Percentiles rank a stretch among this genome's conserved stretches.
Evolutionary conservation across 2,113 vertebrate genomes (phyloP).

Genomic region (Notiomystis cincta): DNA sequence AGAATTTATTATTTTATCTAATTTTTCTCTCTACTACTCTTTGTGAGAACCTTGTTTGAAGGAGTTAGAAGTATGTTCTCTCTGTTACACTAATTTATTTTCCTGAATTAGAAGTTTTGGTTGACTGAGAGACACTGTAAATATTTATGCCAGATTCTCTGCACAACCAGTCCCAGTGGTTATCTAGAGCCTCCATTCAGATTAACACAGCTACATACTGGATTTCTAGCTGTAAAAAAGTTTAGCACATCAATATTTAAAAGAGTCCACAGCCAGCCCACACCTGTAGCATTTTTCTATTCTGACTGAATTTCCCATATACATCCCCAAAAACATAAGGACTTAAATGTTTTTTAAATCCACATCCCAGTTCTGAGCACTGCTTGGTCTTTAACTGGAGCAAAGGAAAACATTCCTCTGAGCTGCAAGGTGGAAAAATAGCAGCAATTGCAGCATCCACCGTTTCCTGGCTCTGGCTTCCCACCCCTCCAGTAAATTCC

Average conservation of each 20-base stretch:
- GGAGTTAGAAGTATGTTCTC: neutral
- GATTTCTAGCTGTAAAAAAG: neutral
- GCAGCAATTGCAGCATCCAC: too few species aligned
- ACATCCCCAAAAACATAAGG: neutral
- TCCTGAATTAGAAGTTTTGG: neutral
- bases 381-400: neutral
- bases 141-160: neutral
- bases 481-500: neutral
- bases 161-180: neutral
- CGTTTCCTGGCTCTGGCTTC: neutral
- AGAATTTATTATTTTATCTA: neutral
- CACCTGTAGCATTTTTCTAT: neutral
- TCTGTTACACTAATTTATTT: neutral
- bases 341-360: neutral
- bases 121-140: neutral
- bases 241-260: neutral
- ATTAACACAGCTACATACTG: neutral
- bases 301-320: neutral
- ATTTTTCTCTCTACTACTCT: neutral
- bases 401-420: accelerated
- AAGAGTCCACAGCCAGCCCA: neutral
- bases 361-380: neutral
- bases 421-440: neutral
- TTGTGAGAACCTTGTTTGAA: neutral
- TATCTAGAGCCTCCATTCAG: neutral